phyloP scores from a whole-genome alignment of 2,797 vertebrate species.

The Poecilia picta region DNA sequence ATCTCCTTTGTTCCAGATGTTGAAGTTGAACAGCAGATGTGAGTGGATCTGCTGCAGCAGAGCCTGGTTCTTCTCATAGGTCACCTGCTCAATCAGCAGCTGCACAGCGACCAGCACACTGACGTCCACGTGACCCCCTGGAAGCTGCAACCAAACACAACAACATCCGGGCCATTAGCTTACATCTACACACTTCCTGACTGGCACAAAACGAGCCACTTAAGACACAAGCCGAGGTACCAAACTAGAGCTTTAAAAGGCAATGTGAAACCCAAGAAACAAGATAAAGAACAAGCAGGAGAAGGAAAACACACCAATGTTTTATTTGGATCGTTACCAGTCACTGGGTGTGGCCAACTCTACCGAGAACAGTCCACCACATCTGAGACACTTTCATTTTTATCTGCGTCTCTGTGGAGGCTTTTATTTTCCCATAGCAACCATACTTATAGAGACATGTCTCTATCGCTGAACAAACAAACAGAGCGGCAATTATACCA shows the following conservation, averaged over 20 bases:
- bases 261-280: slow-evolving; percentile 8
- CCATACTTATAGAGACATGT: slow-evolving; percentile 32
- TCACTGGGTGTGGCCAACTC: slow-evolving; percentile 47
- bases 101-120: slow-evolving; percentile 93
- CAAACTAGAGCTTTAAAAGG: not conserved
- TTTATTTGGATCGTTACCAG: slow-evolving; percentile 40
- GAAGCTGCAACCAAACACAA: slow-evolving; percentile 79
- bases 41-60: slow-evolving; percentile 94
- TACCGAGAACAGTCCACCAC: slow-evolving; percentile 5
- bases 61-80: slow-evolving; percentile 88
- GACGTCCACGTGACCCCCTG: slow-evolving; percentile 90
- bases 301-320: slow-evolving; percentile 20
- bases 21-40: slow-evolving; percentile 94
- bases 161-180: not conserved
- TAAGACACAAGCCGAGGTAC: slow-evolving; percentile 5
- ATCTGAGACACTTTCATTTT: slow-evolving; percentile 38
- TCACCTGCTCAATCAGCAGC: slow-evolving; percentile 92
- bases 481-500: slow-evolving; percentile 15
- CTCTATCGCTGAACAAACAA: slow-evolving; percentile 36
- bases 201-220: slow-evolving; percentile 3
- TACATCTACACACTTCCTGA: not conserved
- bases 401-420: slow-evolving; percentile 32
- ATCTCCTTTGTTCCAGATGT: slow-evolving; percentile 97
- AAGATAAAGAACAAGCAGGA: slow-evolving; percentile 26
- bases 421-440: slow-evolving; percentile 23